Percentiles rank a stretch among this genome's conserved stretches.
phyloP scores from a whole-genome alignment of 1,140 invertebrate species.

The Nasonia vitripennis region DNA sequence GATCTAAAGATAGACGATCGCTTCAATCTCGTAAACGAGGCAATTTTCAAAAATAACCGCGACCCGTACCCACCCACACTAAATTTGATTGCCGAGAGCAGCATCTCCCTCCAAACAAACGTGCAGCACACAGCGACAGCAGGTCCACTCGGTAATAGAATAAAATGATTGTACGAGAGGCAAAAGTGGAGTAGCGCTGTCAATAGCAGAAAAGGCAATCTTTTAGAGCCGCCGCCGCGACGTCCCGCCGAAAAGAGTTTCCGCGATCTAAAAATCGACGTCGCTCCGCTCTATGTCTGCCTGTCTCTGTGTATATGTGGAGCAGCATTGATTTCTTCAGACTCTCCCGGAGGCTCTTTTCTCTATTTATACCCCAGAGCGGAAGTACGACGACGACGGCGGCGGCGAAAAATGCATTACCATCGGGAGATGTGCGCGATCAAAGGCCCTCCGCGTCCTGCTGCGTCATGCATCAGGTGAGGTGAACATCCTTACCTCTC shows the following conservation, averaged over 20 bases:
- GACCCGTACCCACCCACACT: background rate
- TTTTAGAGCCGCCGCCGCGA: constrained; percentile 33
- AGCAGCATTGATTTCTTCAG: constrained; percentile 34
- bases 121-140: background rate
- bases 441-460: background rate
- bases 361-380: background rate
- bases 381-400: background rate
- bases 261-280: constrained; percentile 47
- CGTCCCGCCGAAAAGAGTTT: constrained; percentile 44
- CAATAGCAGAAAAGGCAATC: constrained; percentile 50
- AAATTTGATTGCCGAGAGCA: constrained; percentile 22
- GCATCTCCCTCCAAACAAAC: background rate
- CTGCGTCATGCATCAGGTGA: background rate
- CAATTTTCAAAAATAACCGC: background rate
- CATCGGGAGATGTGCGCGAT: background rate
- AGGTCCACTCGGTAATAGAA: constrained; percentile 39
- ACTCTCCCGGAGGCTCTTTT: constrained; percentile 16
- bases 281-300: background rate
- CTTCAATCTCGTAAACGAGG: too few species aligned
- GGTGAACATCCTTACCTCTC: background rate
- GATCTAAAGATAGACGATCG: too few species aligned
- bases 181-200: constrained; percentile 44
- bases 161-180: constrained; percentile 29
- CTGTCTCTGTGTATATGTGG: background rate
- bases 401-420: background rate